Base-by-base conservation (phyloP, 1,140 invertebrate genomes). In the Drosophila subpulchrella region DNA sequence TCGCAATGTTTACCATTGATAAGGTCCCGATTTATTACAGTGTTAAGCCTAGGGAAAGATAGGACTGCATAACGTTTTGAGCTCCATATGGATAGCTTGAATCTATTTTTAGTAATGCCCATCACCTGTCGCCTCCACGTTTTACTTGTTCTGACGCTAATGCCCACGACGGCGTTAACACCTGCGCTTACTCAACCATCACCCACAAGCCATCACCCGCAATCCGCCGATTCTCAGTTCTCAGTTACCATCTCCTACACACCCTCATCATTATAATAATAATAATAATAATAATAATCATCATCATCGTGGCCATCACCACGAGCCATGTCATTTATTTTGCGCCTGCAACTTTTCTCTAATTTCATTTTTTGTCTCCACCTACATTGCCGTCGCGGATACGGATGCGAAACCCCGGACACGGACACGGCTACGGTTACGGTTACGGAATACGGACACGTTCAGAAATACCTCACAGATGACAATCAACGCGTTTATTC, bases 401-500 rank as follows among this genome's bases (percentile, higher is more conserved):
- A 15, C 42, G 62, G 57, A 58, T 58, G 39, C 55, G 15, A 48
- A 46, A 57, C n/a, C 42, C 36, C 15, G 54, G 44, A 53, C 50
- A 51, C 48, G 27, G 27, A 50, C 34, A 51, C 61, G 8, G n/a
- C 15, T 34, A 54, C 54, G 24, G 39, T 41, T 41, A 58, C 60
- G 8, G 15, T 34, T 34, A 48, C 50, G 30, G 17, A 48, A 75
- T 50, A 53, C 63, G 38, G 51, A 56, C 63, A 55, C 53, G 57
- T 55, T 58, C 75, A 92, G 91, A 92, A 95, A 93, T 95, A 94
- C 89, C 93, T 96, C 36, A 82, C 95, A 51, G 91, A 93, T 24
- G 94, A 96, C 82, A 90, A 90, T 90, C 93, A 94, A 65, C 95
- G 95, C 90, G 92, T 93, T 32, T 96, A 96, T 92, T 93, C 94